Evolutionary conservation across 2,797 vertebrate species (phyloP).

Genomic region (Sphaeramia orbicularis): DNA sequence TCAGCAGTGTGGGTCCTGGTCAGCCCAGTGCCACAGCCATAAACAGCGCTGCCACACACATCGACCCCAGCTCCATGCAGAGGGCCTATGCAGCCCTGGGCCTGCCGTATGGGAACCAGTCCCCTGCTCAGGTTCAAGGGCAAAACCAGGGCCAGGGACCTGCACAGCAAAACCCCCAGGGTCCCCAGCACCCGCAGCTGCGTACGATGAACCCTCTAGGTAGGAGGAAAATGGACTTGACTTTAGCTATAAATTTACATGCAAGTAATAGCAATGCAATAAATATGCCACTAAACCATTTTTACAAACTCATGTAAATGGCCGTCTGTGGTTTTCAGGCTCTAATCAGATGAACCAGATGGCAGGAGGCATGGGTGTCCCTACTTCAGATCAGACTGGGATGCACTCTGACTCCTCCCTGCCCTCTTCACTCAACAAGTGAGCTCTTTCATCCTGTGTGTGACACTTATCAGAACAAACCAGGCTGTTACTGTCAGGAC

Average conservation of each 20-base stretch:
- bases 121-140: slow-evolving; percentile 87
- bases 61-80: slow-evolving; percentile 99
- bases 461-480: background rate
- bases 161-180: slow-evolving; percentile 88
- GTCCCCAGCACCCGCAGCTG: slow-evolving; percentile 90
- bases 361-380: slow-evolving; percentile 88
- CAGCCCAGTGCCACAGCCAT: slow-evolving; percentile 90
- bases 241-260: slow-evolving; percentile 1
- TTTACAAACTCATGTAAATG: slow-evolving; percentile 15
- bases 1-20: slow-evolving; percentile 89
- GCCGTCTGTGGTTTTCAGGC: slow-evolving; percentile 80
- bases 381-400: slow-evolving; percentile 89
- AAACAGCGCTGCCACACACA: slow-evolving; percentile 91
- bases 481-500: too few species aligned
- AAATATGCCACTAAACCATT: slow-evolving; percentile 8
- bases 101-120: slow-evolving; percentile 95
- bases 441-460: slow-evolving; percentile 36
- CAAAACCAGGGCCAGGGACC: slow-evolving; percentile 69
- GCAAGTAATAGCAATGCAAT: background rate
- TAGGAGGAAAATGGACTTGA: slow-evolving; percentile 60
- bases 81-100: slow-evolving; percentile 97
- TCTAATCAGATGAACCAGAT: slow-evolving; percentile 92
- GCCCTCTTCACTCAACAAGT: slow-evolving; percentile 93
- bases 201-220: slow-evolving; percentile 91
- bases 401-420: slow-evolving; percentile 93